These are phyloP conservation scores for Herpetotheres cachinnans DNA, from an alignment of 2,113 vertebrate genomes.

Conservation along the genomic window DNA sequence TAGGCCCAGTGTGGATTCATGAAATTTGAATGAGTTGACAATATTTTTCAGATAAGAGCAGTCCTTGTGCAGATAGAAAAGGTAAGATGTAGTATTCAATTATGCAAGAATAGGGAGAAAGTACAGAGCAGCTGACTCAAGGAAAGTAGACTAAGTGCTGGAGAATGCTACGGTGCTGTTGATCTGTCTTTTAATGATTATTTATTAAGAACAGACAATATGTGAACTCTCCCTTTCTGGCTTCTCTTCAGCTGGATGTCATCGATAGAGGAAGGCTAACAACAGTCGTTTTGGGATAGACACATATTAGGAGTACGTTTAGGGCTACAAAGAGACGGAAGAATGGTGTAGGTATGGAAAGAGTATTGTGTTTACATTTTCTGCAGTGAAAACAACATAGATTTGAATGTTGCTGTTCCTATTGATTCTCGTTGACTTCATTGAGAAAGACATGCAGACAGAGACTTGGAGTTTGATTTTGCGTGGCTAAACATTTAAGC, in stretches of 20 bases:
- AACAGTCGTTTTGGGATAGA: not conserved
- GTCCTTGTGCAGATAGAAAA: not conserved
- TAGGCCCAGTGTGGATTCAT: not conserved
- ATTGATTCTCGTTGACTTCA: not conserved
- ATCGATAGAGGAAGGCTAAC: not conserved
- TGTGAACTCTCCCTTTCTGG: not conserved
- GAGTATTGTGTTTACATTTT: not conserved
- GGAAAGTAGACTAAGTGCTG: not conserved
- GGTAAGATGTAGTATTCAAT: conserved; percentile 6
- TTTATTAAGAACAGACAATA: conserved; percentile 23
- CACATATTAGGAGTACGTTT: not conserved
- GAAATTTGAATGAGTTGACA: conserved; percentile 43
- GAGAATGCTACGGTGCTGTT: not conserved
- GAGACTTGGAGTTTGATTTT: not conserved
- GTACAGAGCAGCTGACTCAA: not conserved
- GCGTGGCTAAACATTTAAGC: not conserved
- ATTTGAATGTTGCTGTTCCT: not conserved
- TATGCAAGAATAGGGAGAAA: conserved; percentile 13
- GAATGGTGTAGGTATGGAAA: not conserved
- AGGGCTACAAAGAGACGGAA: not conserved
- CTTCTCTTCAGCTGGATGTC: not conserved
- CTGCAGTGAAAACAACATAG: not conserved
- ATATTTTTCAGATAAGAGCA: not conserved
- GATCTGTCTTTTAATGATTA: conserved; percentile 17
- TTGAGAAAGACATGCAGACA: not conserved